Evolutionary conservation across 2,113 vertebrate genomes (phyloP), one percentile per base, ranked within the genome.

Genomic region (Nannospalax galili): DNA sequence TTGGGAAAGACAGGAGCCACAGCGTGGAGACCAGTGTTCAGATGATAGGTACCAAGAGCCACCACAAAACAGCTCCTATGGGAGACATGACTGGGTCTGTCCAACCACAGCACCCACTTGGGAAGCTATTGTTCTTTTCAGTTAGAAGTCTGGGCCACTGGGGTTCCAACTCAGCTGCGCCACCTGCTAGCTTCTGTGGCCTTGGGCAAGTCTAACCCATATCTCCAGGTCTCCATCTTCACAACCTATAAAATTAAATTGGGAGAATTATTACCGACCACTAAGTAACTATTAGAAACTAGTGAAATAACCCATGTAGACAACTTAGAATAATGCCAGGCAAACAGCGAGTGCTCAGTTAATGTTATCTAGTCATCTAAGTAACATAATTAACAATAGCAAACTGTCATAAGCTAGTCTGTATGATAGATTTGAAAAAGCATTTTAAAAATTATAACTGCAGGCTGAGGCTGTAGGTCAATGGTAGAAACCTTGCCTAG

Each of bases 281-380:
- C 37, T 93, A 82, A 37, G 24, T 90, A 77, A 20, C 73, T 64
- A 2, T 65, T 84, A 93, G 79, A 42, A 81, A 80, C 88, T 80
- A 86, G 58, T 67, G 30, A 75, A 37, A 72, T 79, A 75, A 64
- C 52, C 58, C 28, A 72, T 19, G 19, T 69, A 65, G 84, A 92
- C 70, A 91, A 12, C 17, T 88, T 92, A 94, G 72, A 89, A 77
- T 32, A 95, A 56, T 90, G 75, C 70, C 87, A 95, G 67, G 56
- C 32, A 88, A 92, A 93, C 35, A 89, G 40, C 87, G 88, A 72
- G n/a, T 73, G 45, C 64, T 88, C 62, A 65, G 7, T 90, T 92
- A 90, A 35, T 82, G 72, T 85, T 75, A 77, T 32, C 64, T 79
- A 14, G 78, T 86, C 70, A 70, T 95, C 35, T 75, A 94, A 96